These are phyloP conservation scores for Leptodactylus fuscus DNA, from an alignment of 2,113 vertebrate species.

Conservation along the genomic window DNA sequence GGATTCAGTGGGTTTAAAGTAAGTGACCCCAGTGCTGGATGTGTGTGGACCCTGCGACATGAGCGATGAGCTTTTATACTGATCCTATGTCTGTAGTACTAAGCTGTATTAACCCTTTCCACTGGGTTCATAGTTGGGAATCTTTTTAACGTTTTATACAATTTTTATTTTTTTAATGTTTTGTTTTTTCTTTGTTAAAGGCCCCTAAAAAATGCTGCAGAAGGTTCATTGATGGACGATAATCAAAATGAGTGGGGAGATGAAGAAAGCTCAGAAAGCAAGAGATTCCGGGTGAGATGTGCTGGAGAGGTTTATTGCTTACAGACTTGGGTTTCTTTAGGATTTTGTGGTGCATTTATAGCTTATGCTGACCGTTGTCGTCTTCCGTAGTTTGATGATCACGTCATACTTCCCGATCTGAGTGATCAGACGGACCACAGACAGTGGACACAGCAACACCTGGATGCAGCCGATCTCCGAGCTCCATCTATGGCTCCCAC, in stretches of 20 bases:
- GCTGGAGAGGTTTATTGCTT: too few relatives aligned
- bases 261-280: constrained; percentile 85
- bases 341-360: not conserved
- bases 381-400: constrained; percentile 84
- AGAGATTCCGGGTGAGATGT: constrained; percentile 88
- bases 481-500: constrained; percentile 93
- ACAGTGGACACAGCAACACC: constrained; percentile 98
- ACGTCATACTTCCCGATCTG: constrained; percentile 81
- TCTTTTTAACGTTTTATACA: too few relatives aligned
- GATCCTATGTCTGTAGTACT: not conserved
- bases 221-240: constrained; percentile 93
- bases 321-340: too few relatives aligned
- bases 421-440: constrained; percentile 91
- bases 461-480: constrained; percentile 94
- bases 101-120: too few relatives aligned
- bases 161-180: not conserved
- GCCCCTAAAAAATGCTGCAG: constrained; percentile 90
- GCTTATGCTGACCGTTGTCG: fast-evolving
- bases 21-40: constrained; percentile 68
- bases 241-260: constrained; percentile 93
- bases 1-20: constrained; percentile 97
- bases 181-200: constrained; percentile 68
- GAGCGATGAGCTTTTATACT: not conserved
- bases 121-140: too few relatives aligned
- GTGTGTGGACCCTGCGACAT: not conserved